Evolutionary conservation across 2,797 vertebrate species (phyloP), one percentile per base, ranked within the genome.

Genomic region (Cygnus olor): DNA sequence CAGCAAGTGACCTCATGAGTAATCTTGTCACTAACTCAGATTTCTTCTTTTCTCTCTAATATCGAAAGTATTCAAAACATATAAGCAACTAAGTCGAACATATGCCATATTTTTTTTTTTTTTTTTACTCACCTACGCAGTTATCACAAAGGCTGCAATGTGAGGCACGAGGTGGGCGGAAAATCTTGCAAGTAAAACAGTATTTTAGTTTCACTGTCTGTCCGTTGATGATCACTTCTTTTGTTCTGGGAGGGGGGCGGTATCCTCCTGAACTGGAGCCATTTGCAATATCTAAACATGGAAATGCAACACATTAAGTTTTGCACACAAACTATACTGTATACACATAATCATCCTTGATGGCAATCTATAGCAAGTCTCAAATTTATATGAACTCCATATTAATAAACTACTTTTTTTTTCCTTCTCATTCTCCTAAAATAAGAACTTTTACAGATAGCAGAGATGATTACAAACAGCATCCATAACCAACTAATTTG

Each of bases 101-200:
- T 22, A 78, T 16, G 74, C n/a, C 8, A 0, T 14, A 30, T 74
- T 14, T 84, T 83, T 47, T 51, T 56, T 72, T 79, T 87, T 97
- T 99, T 99, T 15, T 87, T 85, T 44, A 97, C 99, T 99, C 97
- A 99, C 99, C 99, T 98, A 99, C 99, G 98, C 99, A 99, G 98
- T 99, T 99, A 98, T 99, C 99, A 96, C 99, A 99, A 97, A 99
- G 98, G 98, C 99, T 99, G 98, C 99, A 99, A 97, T 99, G 99
- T 87, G 99, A 99, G 98, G 99, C 99, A 95, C 99, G 99, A 63
- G 99, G 99, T 44, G 99, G 99, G 97, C 99, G 99, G 98, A 99
- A 99, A 97, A 99, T 99, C 98, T 99, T 99, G 98, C 99, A 99
- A 97, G 99, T 99, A 97, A 99, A 99, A 98, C 99, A 99, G 71